phyloP scores from a whole-genome alignment of 1,140 invertebrate species.

The Bursaphelenchus mucronatus region DNA sequence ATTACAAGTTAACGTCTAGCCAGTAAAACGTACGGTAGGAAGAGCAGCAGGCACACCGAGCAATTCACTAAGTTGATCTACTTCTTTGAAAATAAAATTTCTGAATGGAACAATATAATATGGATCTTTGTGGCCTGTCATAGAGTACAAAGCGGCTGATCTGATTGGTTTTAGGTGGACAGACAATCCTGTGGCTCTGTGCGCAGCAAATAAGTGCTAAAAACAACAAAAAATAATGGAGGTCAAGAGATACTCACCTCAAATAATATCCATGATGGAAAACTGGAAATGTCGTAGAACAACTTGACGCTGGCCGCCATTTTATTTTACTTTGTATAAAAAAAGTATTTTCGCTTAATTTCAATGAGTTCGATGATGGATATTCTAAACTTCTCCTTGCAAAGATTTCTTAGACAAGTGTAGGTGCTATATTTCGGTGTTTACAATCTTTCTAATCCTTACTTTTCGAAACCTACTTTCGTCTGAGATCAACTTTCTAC shows the following conservation, averaged over 20 bases:
- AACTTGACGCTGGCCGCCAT: not conserved
- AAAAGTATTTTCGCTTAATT: too few relatives aligned
- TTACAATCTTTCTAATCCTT: too few relatives aligned
- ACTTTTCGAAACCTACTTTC: too few relatives aligned
- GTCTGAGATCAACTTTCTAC: too few relatives aligned
- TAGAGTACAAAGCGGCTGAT: not conserved
- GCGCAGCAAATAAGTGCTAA: constrained; percentile 12
- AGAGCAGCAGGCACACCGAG: constrained; percentile 4
- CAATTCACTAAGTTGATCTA: not conserved
- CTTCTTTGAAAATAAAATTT: constrained; percentile 16
- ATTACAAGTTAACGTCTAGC: not conserved
- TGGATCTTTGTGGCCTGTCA: constrained; percentile 11
- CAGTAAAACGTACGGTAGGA: not conserved
- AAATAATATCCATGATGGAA: constrained; percentile 20
- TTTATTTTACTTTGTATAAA: too few relatives aligned
- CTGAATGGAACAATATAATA: constrained; percentile 13
- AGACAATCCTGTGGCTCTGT: not conserved
- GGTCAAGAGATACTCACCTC: constrained; percentile 11
- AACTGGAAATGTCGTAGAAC: constrained; percentile 1
- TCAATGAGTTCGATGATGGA: too few relatives aligned
- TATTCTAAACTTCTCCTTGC: too few relatives aligned
- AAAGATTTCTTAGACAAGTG: too few relatives aligned
- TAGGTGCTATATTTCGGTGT: too few relatives aligned
- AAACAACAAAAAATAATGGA: constrained; percentile 6
- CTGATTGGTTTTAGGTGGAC: constrained; percentile 6